phyloP scores from a whole-genome alignment of 1,140 invertebrate species.

The Drosophila neocordata region DNA sequence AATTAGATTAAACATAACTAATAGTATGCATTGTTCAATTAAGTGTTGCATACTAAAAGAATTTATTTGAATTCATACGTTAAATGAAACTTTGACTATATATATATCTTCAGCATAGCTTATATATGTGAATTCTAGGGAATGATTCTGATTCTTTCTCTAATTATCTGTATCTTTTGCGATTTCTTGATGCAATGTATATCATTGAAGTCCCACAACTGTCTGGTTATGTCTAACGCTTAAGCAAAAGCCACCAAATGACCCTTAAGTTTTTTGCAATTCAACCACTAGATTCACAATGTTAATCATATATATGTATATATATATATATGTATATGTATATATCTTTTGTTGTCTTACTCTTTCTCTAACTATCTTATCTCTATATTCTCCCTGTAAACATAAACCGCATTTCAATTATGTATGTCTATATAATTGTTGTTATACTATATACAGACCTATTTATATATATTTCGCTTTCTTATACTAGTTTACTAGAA shows the following conservation, averaged over 20 bases:
- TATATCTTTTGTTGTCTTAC: not conserved
- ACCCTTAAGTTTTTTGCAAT: constrained; percentile 7
- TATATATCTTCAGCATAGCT: too few relatives aligned
- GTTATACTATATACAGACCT: not conserved
- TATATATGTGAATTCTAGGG: too few relatives aligned
- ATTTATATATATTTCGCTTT: not conserved
- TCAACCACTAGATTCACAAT: constrained; percentile 4
- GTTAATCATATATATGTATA: constrained; percentile 1
- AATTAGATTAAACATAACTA: not conserved
- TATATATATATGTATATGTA: too few relatives aligned
- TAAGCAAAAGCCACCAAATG: not conserved
- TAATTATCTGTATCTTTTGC: too few relatives aligned
- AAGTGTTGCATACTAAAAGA: not conserved
- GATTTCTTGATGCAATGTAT: not conserved
- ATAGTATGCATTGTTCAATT: constrained; percentile 3
- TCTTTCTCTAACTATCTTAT: not conserved
- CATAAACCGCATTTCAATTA: constrained; percentile 5
- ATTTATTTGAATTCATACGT: too few relatives aligned
- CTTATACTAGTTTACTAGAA: not conserved
- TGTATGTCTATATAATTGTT: constrained; percentile 6
- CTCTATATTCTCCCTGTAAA: too few relatives aligned
- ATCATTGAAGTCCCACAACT: constrained; percentile 5
- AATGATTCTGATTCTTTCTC: too few relatives aligned
- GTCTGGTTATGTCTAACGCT: not conserved
- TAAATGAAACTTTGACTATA: too few relatives aligned